phyloP scores from a whole-genome alignment of 1,140 invertebrate genomes.

The Drosophila equinoxialis region DNA sequence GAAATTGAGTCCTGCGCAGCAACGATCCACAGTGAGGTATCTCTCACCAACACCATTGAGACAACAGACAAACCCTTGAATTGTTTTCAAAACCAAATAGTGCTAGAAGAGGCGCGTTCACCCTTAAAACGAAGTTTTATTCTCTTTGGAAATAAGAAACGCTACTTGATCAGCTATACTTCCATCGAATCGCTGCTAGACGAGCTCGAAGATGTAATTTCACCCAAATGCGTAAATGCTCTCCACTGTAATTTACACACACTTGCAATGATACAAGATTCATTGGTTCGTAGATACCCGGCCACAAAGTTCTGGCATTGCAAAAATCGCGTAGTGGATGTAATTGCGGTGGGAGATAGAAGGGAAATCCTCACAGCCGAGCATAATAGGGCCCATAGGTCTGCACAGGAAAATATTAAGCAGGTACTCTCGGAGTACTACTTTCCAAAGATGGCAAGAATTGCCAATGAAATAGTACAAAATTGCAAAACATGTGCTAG shows the following conservation, averaged over 20 bases:
- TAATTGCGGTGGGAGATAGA: constrained; percentile 7
- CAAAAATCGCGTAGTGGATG: constrained; percentile 22
- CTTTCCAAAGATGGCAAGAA: neutral
- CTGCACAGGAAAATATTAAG: constrained; percentile 20
- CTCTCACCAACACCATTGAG: too few species aligned
- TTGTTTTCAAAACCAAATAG: too few species aligned
- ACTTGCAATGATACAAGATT: constrained; percentile 12
- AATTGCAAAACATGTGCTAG: constrained; percentile 38
- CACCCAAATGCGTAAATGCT: constrained; percentile 14
- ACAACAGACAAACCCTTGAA: too few species aligned
- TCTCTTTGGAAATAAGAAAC: too few species aligned
- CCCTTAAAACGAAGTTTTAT: too few species aligned
- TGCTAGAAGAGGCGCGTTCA: too few species aligned
- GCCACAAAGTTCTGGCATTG: constrained; percentile 32
- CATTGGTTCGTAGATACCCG: constrained; percentile 18
- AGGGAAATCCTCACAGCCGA: constrained; percentile 18
- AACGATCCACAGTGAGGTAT: too few species aligned
- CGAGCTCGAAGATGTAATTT: constrained; percentile 6
- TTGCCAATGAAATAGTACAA: constrained; percentile 25
- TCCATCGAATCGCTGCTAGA: constrained; percentile 15
- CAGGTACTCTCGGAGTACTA: constrained; percentile 28
- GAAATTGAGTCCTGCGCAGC: too few species aligned
- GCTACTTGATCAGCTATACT: too few species aligned
- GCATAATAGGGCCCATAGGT: neutral
- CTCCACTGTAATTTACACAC: constrained; percentile 13